A percentile compares a stretch with the other conserved stretches of the same genome.
Evolutionary conservation across 2,113 vertebrate species (phyloP).

Genomic region (Lichenostomus cassidix): DNA sequence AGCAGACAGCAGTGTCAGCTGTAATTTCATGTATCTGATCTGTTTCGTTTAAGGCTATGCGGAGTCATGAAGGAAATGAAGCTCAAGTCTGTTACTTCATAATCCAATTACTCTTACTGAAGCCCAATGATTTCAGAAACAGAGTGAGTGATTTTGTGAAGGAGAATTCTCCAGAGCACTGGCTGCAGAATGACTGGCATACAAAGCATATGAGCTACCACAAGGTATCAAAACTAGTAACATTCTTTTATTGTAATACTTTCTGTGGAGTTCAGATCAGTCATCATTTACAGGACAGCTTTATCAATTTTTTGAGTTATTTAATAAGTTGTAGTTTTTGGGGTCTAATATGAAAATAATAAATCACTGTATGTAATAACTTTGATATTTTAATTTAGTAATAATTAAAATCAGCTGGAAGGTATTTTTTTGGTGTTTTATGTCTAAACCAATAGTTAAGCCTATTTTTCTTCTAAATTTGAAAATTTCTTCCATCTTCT

Average conservation of each 20-base stretch:
- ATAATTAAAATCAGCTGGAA: neutral
- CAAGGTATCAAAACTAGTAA: constrained; percentile 79
- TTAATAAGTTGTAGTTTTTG: neutral
- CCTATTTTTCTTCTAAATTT: neutral
- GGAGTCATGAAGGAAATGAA: constrained; percentile 98
- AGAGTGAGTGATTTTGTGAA: constrained; percentile 98
- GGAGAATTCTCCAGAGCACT: constrained; percentile 97
- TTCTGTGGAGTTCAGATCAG: neutral
- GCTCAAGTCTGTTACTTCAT: constrained; percentile 99
- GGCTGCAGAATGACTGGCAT: constrained; percentile 99
- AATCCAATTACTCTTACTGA: constrained; percentile 94
- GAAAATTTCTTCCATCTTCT: neutral
- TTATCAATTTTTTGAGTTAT: neutral
- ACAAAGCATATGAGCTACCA: constrained; percentile 98
- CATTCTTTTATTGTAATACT: neutral
- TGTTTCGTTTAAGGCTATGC: constrained; percentile 85
- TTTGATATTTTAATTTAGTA: neutral
- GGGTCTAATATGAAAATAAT: neutral
- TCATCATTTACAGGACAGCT: neutral
- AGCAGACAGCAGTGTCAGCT: neutral
- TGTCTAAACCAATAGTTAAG: neutral
- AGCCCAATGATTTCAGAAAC: constrained; percentile 98
- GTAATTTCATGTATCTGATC: neutral
- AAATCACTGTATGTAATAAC: neutral
- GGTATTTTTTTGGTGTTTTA: neutral